Evolutionary conservation across 2,113 vertebrate genomes (phyloP).

Genomic region (Coracopsis vasa): DNA sequence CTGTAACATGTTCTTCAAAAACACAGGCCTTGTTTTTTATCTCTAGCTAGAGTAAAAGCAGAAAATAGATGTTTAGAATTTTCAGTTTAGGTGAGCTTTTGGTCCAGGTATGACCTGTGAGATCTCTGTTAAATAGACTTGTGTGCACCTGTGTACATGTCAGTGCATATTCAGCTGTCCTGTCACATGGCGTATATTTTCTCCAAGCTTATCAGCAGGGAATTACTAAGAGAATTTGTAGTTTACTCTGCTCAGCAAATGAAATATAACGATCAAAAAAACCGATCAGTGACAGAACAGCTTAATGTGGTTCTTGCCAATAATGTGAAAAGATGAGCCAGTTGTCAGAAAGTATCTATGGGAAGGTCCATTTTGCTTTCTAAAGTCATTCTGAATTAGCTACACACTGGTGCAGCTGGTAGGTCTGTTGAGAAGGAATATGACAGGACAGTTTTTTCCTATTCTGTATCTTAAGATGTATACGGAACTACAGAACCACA

Average conservation of each 20-base stretch:
- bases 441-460: neutral
- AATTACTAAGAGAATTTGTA: neutral
- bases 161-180: neutral
- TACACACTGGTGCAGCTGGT: neutral
- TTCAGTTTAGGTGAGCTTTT: neutral
- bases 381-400: constrained; percentile 23
- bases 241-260: neutral
- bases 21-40: neutral
- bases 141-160: neutral
- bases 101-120: neutral
- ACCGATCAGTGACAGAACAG: neutral
- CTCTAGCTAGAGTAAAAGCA: neutral
- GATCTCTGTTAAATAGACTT: neutral
- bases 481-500: neutral
- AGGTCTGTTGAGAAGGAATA: neutral
- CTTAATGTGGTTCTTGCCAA: constrained; percentile 30
- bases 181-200: neutral
- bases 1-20: neutral
- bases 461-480: neutral
- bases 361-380: neutral
- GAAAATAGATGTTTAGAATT: neutral
- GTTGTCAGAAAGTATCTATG: constrained; percentile 45
- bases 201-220: neutral
- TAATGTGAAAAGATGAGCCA: constrained; percentile 29
- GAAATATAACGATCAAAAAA: neutral